Base-by-base conservation (phyloP, 2,797 vertebrate species). In the Notolepis coatsorum region DNA sequence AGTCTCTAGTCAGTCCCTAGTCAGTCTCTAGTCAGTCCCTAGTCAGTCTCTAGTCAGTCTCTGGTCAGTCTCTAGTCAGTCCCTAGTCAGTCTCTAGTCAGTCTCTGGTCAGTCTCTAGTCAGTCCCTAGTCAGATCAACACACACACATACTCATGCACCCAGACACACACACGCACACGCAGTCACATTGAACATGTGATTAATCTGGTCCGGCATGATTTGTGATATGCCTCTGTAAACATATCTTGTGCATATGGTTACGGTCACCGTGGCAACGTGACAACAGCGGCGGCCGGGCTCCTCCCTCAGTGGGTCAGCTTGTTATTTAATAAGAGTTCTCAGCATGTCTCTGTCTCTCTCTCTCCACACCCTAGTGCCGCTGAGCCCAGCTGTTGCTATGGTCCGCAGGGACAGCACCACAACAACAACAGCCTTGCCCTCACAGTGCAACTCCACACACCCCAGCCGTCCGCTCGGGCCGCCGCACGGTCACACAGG, bases 201-300 rank as follows among this genome's bases (percentile, higher is more conserved):
- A 80, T 80, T 82, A 68, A 80, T 86, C 74, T 77, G 73, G 72
- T 75, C 72, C 46, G 52, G 84, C 61, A 91, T 30, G 85, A 90
- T 93, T 94, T 90, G 90, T 89, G 89, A 92, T 88, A 89, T 91
- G 91, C 94, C 86, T 94, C 73, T 91, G 94, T 96, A 96, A 97
- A 97, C 95, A 98, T 87, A 87, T 85, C 91, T 90, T 88, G 90
- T 82, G 87, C 94, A 82, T n/a, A n/a, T 97, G 93, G 96, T 96
- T 92, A 98, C 96, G 3, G 94, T 99, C 92, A 85, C 96, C 95
- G 96, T 95, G 90, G 94, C 91, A 95, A 94, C 94, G 68, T 77
- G 91, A 94, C 93, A 96, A 98, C 96, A 97, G 88, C 82, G 82
- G 84, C 80, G 2, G 89, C 86, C 84, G 88, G 55, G 84, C 86